phyloP scores from a whole-genome alignment of 1,140 invertebrate genomes.

The Nymphalis io region DNA sequence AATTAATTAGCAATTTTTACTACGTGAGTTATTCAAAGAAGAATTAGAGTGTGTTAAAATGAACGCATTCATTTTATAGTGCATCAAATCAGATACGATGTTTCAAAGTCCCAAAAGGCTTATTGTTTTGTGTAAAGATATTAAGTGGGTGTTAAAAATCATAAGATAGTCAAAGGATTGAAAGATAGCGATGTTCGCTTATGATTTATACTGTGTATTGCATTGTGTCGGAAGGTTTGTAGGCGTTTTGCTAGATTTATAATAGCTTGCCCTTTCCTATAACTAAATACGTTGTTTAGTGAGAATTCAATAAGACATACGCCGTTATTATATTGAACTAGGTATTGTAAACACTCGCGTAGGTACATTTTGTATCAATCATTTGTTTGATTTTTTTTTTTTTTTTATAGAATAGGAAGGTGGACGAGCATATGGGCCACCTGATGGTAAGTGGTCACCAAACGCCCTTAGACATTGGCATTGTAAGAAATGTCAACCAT shows the following conservation, averaged over 20 bases:
- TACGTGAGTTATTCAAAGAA: neutral
- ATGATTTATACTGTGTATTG: conserved; percentile 73
- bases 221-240: conserved; percentile 41
- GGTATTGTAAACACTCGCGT: neutral
- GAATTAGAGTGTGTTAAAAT: neutral
- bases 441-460: too few relatives aligned
- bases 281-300: conserved; percentile 56
- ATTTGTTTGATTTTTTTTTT: too few relatives aligned
- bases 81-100: conserved; percentile 13
- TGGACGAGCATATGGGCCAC: too few relatives aligned
- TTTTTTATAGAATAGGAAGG: too few relatives aligned
- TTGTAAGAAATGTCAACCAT: too few relatives aligned
- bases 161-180: conserved; percentile 69
- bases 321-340: conserved; percentile 22
- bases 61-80: neutral
- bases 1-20: neutral
- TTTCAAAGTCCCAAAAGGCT: conserved; percentile 43
- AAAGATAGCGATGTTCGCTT: conserved; percentile 67
- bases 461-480: too few relatives aligned
- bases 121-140: conserved; percentile 63
- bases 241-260: conserved; percentile 74
- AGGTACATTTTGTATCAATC: neutral
- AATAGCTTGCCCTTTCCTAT: conserved; percentile 56
- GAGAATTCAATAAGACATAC: conserved; percentile 46
- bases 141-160: conserved; percentile 78